Evolutionary conservation across 2,797 vertebrate species (phyloP).

Genomic region (Oreochromis grahami): DNA sequence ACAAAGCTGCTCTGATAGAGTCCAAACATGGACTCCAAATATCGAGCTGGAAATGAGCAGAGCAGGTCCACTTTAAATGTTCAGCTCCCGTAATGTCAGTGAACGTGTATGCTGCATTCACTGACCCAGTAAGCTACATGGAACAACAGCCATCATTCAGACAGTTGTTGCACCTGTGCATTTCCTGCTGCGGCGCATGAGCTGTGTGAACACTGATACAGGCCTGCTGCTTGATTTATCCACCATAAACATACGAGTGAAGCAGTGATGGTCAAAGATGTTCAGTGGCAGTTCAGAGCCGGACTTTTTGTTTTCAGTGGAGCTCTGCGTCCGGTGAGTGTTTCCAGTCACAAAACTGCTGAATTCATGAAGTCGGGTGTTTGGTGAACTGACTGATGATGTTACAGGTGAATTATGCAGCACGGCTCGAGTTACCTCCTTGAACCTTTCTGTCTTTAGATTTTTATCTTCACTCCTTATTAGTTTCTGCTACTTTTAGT

Average conservation of each 20-base stretch:
- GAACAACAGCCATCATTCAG: background rate
- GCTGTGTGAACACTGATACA: fast-evolving
- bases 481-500: fast-evolving
- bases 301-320: background rate
- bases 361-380: background rate
- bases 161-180: background rate
- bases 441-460: fast-evolving
- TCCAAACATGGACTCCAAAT: background rate
- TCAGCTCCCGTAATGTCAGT: background rate
- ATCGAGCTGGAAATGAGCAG: background rate
- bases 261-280: fast-evolving
- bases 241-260: background rate
- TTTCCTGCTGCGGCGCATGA: background rate
- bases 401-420: background rate
- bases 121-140: background rate
- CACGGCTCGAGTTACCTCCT: fast-evolving
- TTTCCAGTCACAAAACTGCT: background rate
- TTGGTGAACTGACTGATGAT: fast-evolving
- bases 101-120: background rate
- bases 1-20: fast-evolving
- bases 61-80: fast-evolving
- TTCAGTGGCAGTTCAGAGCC: background rate
- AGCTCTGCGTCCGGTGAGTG: fast-evolving
- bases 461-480: background rate
- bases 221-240: background rate